A percentile compares a stretch with the other conserved stretches of the same genome.
Conservation (phyloP, 2,113 vertebrate genomes). For the Setophaga petechia region DNA sequence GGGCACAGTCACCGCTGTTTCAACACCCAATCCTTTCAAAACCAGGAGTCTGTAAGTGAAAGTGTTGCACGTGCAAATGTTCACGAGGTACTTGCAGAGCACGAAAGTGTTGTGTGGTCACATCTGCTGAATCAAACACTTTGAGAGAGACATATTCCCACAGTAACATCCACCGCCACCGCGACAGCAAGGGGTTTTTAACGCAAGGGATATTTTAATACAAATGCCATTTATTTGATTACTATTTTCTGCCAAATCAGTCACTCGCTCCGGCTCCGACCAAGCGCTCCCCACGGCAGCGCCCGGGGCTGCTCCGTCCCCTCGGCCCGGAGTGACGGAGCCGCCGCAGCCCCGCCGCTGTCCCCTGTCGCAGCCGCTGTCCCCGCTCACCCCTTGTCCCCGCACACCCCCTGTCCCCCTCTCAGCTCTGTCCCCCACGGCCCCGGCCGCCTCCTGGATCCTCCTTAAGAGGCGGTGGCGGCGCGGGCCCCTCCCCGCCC, state of each 20-base stretch:
- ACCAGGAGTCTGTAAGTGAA: neutral
- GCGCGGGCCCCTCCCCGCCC: neutral
- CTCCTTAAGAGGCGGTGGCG: neutral
- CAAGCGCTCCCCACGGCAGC: neutral
- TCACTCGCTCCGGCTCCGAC: neutral
- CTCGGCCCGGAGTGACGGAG: neutral
- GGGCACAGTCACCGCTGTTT: neutral
- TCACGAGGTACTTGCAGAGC: neutral
- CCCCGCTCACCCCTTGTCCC: neutral
- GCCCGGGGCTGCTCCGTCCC: neutral
- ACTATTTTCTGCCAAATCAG: neutral
- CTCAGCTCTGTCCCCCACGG: neutral
- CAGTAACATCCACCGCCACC: neutral
- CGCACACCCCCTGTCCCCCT: neutral
- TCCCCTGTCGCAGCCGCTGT: fast-evolving
- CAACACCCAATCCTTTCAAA: neutral
- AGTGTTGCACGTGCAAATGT: neutral
- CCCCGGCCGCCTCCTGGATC: neutral
- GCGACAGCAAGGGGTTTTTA: neutral
- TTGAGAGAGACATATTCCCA: neutral
- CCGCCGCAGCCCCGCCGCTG: neutral
- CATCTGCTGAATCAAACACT: neutral
- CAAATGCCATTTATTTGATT: neutral
- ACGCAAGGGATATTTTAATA: neutral
- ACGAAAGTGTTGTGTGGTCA: neutral